Conservation (phyloP, 2,888 invertebrate species). For the Craniophora ligustri region DNA sequence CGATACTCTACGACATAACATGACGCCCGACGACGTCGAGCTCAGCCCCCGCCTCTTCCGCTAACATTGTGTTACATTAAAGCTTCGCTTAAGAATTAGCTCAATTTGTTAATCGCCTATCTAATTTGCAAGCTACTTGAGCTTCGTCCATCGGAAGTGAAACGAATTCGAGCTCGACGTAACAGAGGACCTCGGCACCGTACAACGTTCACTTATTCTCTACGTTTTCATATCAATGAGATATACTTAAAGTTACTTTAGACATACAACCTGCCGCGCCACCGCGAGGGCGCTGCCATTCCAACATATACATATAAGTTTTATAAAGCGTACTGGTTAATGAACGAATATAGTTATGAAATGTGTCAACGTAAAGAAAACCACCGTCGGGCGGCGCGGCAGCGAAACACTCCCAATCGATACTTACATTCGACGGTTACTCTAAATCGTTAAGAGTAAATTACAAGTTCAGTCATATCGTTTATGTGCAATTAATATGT, state of each 20-base stretch:
- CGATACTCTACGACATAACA: constrained; percentile 52
- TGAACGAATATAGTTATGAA: constrained; percentile 75
- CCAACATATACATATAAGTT: constrained; percentile 74
- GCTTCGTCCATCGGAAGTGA: constrained; percentile 68
- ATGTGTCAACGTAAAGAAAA: constrained; percentile 68
- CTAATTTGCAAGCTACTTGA: constrained; percentile 84
- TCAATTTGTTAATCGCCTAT: constrained; percentile 88
- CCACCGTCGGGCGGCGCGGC: constrained; percentile 67
- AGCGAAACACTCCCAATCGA: constrained; percentile 66
- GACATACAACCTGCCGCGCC: constrained; percentile 74
- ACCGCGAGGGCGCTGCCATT: constrained; percentile 61
- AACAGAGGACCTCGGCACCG: constrained; percentile 78
- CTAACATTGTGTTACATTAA: constrained; percentile 79
- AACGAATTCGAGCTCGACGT: constrained; percentile 73
- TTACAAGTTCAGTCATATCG: constrained; percentile 82
- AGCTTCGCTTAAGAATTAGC: constrained; percentile 83
- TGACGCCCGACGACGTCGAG: constrained; percentile 68
- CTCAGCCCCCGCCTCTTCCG: constrained; percentile 66
- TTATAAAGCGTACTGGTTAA: constrained; percentile 85
- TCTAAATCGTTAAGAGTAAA: constrained; percentile 68
- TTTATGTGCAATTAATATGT: constrained; percentile 78
- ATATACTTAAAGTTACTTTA: constrained; percentile 74
- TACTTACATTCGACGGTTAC: constrained; percentile 77
- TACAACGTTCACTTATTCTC: constrained; percentile 67
- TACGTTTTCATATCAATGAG: constrained; percentile 73